These are phyloP conservation scores for Lordiphosa collinella DNA, from an alignment of 1,140 invertebrate species.

Conservation along the genomic window DNA sequence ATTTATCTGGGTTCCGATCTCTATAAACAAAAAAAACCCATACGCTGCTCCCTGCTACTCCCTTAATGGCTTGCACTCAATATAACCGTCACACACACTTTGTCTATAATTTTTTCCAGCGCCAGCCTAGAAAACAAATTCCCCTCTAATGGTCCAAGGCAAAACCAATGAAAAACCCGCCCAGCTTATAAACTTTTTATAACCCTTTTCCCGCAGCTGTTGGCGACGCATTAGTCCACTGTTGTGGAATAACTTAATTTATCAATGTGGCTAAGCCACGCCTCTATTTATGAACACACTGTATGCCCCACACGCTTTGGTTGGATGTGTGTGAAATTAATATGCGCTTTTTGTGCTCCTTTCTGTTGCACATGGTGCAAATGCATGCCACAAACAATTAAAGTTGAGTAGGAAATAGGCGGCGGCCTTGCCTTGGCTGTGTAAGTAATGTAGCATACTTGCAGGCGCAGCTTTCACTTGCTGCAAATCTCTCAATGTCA, in stretches of 20 bases:
- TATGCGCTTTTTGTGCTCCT: neutral
- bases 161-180: neutral
- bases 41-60: too few relatives aligned
- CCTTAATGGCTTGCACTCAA: too few relatives aligned
- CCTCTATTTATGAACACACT: constrained; percentile 18
- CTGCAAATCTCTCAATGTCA: constrained; percentile 30
- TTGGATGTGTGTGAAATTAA: constrained; percentile 32
- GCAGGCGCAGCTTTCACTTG: constrained; percentile 16
- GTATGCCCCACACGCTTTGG: neutral
- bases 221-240: constrained; percentile 15
- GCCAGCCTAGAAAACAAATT: too few relatives aligned
- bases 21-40: too few relatives aligned
- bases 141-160: too few relatives aligned
- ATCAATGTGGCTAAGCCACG: neutral
- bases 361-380: neutral
- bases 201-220: constrained; percentile 26
- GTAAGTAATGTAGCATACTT: too few relatives aligned
- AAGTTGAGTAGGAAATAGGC: too few relatives aligned
- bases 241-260: constrained; percentile 31
- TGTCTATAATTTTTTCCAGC: too few relatives aligned
- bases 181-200: constrained; percentile 10
- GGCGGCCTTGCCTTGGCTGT: too few relatives aligned
- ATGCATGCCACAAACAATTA: constrained; percentile 1
- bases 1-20: too few relatives aligned
- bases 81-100: too few relatives aligned